These are phyloP conservation scores for Mystacornis crossleyi DNA, from an alignment of 2,113 vertebrate genomes.

Conservation along the genomic window DNA sequence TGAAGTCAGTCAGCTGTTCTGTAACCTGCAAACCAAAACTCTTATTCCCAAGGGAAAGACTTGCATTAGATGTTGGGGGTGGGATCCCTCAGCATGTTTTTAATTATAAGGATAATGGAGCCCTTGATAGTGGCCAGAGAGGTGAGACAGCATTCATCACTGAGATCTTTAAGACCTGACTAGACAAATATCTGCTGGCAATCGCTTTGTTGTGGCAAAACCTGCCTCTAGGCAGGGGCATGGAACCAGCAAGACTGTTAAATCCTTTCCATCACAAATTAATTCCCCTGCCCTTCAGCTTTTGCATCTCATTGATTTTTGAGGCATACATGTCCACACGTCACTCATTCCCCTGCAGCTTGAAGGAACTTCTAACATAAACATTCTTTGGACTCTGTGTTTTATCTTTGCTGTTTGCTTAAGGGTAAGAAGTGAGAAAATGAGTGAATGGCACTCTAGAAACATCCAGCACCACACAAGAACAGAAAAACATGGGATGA, in stretches of 20 bases:
- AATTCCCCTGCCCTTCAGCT: slow-evolving; percentile 1
- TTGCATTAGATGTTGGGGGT: rapidly evolving
- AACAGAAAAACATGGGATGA: background rate
- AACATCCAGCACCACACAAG: background rate
- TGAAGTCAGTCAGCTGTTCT: background rate
- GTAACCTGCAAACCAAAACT: background rate
- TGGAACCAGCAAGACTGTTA: background rate
- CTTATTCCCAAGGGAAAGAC: background rate
- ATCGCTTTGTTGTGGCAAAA: background rate
- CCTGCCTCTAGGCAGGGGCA: background rate
- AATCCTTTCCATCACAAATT: background rate
- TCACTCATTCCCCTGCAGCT: background rate
- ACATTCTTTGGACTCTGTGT: background rate
- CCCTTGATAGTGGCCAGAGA: background rate
- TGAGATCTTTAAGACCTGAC: background rate
- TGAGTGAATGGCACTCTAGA: background rate
- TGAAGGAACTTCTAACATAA: background rate
- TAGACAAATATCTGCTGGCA: background rate
- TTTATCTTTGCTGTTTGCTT: background rate
- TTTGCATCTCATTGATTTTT: slow-evolving; percentile 2
- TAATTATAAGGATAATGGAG: background rate
- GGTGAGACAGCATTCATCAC: background rate
- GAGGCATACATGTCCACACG: background rate
- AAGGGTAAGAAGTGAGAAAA: background rate
- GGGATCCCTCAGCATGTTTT: background rate